phyloP scores from a whole-genome alignment of 2,797 vertebrate genomes.

The Stomatorhinus walkeri region DNA sequence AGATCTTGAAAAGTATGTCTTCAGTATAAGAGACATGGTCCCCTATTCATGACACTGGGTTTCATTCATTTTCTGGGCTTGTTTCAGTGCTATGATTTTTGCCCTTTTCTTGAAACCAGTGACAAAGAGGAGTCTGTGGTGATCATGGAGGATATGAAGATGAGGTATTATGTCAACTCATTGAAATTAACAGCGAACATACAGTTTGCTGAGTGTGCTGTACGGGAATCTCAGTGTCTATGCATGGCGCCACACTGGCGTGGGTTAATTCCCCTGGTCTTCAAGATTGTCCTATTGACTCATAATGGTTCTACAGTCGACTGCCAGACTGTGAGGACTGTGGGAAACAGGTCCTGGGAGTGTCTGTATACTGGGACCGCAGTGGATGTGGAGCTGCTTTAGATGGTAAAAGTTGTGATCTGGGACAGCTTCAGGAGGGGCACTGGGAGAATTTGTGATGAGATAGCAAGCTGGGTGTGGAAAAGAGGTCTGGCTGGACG shows the following conservation, averaged over 20 bases:
- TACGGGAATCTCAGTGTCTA: background rate
- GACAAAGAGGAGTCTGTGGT: background rate
- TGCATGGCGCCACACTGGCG: background rate
- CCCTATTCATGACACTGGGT: background rate
- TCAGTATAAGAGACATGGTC: background rate
- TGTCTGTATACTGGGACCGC: background rate
- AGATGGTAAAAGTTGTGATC: conserved; percentile 5
- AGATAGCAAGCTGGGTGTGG: background rate
- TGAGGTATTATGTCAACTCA: conserved; percentile 4
- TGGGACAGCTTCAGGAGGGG: background rate
- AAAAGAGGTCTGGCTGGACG: background rate
- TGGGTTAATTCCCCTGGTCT: conserved; percentile 10
- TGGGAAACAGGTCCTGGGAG: background rate
- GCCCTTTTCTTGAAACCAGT: background rate
- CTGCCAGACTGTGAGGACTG: conserved; percentile 7
- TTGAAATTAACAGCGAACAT: background rate
- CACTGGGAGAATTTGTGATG: background rate
- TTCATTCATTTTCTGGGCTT: background rate
- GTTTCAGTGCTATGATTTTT: background rate
- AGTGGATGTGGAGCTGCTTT: background rate
- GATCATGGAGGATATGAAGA: background rate
- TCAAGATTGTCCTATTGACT: background rate
- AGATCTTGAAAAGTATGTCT: background rate
- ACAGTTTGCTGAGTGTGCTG: background rate
- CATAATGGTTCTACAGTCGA: background rate